Percentiles rank a stretch among this genome's conserved stretches.
phyloP scores from a whole-genome alignment of 2,113 vertebrate species.

The Aramus guarauna region DNA sequence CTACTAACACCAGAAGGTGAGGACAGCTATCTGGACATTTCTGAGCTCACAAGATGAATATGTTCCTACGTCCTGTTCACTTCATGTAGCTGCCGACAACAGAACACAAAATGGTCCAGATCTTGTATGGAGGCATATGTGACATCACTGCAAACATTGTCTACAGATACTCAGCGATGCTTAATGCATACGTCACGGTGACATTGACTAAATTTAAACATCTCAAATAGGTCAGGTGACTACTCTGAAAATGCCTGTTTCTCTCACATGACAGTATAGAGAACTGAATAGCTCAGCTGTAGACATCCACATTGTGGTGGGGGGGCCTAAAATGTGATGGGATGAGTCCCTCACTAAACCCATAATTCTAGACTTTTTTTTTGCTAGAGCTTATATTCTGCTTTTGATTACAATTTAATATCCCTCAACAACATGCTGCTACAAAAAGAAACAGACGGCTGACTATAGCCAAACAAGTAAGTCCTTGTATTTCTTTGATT shows the following conservation, averaged over 20 bases:
- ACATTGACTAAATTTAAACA: background rate
- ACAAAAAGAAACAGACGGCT: background rate
- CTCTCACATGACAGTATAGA: background rate
- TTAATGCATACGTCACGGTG: background rate
- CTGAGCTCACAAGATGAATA: background rate
- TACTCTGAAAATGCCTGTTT: background rate
- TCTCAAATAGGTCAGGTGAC: background rate
- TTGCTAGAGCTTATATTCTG: background rate
- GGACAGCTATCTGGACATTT: background rate
- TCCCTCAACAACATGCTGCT: background rate
- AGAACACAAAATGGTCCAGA: background rate
- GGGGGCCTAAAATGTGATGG: background rate
- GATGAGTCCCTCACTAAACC: background rate
- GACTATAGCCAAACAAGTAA: background rate
- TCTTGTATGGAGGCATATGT: rapidly evolving
- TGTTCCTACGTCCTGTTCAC: rapidly evolving
- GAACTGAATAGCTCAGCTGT: background rate
- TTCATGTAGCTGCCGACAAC: background rate
- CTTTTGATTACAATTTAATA: slow-evolving; percentile 29
- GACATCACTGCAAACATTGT: background rate
- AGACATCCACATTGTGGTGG: background rate
- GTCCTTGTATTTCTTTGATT: slow-evolving; percentile 14
- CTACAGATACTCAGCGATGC: background rate
- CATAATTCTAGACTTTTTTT: background rate
- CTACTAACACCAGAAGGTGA: background rate